Conservation (phyloP, 2,888 invertebrate species). For the Amorpha juglandis region DNA sequence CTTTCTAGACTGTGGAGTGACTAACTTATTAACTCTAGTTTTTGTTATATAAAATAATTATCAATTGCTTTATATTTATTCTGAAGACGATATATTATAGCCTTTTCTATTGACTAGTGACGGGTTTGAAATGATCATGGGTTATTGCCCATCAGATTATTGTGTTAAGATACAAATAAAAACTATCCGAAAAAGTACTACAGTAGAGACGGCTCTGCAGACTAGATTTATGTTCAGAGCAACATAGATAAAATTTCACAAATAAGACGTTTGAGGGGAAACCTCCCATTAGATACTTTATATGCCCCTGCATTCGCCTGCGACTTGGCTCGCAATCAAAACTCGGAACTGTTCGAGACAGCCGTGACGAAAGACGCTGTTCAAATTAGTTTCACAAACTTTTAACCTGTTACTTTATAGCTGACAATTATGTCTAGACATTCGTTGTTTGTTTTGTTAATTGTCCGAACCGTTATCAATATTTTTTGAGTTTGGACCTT, state of each 20-base stretch:
- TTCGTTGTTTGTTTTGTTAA: conserved; percentile 7
- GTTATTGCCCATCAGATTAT: too few relatives aligned
- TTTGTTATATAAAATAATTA: neutral
- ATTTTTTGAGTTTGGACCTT: neutral
- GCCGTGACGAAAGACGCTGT: neutral
- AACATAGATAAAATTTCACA: neutral
- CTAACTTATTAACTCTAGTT: neutral
- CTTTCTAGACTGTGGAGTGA: neutral
- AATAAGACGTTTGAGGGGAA: neutral
- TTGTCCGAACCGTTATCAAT: neutral
- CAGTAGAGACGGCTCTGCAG: neutral
- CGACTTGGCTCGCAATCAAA: conserved; percentile 12
- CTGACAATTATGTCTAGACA: neutral
- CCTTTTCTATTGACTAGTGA: too few relatives aligned
- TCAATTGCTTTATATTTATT: neutral
- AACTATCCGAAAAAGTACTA: too few relatives aligned
- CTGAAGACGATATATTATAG: neutral
- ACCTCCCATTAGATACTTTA: conserved; percentile 7
- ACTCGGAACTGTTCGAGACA: conserved; percentile 15
- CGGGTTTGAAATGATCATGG: too few relatives aligned
- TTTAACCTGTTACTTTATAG: neutral
- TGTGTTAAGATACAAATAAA: too few relatives aligned
- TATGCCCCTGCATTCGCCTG: neutral
- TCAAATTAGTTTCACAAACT: conserved; percentile 7
- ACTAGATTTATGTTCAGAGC: neutral